Percentiles rank a stretch among this genome's conserved stretches.
phyloP scores from a whole-genome alignment of 1,140 invertebrate genomes.

The Himalopsyche phryganea region DNA sequence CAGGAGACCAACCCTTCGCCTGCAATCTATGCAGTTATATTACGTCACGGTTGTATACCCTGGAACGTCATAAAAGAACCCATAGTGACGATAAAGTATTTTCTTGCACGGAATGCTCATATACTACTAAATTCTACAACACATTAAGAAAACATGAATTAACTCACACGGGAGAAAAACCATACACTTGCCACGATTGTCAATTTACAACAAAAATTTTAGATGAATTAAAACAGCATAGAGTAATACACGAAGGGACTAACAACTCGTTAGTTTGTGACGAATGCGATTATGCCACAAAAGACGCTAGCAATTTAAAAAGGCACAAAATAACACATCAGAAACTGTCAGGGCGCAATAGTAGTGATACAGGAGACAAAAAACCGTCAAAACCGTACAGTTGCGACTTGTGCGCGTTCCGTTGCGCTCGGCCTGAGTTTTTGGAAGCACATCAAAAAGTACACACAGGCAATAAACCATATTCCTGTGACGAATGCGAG shows the following conservation, averaged over 20 bases:
- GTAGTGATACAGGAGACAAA: neutral
- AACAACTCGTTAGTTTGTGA: neutral
- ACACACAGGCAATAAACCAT: slow-evolving; percentile 5
- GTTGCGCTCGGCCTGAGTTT: neutral
- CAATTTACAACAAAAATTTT: neutral
- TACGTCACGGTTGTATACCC: neutral
- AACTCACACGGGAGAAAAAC: slow-evolving; percentile 2
- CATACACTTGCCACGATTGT: neutral
- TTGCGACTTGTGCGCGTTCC: neutral
- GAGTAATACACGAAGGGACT: neutral
- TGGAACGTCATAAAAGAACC: neutral
- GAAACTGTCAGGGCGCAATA: neutral
- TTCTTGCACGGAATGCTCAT: neutral
- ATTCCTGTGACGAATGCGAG: slow-evolving; percentile 1
- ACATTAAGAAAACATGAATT: neutral
- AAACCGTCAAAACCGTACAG: neutral
- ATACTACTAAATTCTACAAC: neutral
- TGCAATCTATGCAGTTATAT: slow-evolving; percentile 3
- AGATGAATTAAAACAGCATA: neutral
- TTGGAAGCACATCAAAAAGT: neutral
- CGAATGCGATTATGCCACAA: neutral
- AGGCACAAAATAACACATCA: neutral
- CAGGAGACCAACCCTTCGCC: slow-evolving; percentile 1
- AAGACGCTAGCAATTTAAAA: neutral
- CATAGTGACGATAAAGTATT: slow-evolving; percentile 4